Conservation (phyloP, 2,113 vertebrate genomes). For the Atrichornis clamosus region DNA sequence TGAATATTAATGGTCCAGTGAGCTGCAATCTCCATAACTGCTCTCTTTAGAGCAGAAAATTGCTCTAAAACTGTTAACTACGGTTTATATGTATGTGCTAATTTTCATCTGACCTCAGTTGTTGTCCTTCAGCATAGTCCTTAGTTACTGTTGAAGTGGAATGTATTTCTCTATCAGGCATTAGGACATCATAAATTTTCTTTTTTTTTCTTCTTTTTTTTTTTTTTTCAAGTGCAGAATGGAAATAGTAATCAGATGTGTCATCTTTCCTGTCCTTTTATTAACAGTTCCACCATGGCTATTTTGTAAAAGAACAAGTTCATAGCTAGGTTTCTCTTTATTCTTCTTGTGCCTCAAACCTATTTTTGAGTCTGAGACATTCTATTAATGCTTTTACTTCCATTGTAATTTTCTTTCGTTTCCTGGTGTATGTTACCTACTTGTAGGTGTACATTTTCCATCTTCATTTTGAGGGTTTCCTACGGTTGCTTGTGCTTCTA, state of each 20-base stretch:
- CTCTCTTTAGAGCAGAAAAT: not conserved
- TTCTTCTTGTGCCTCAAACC: not conserved
- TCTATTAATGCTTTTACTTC: not conserved
- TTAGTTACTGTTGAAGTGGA: not conserved
- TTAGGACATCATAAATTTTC: not conserved
- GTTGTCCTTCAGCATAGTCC: not conserved
- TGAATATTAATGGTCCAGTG: not conserved
- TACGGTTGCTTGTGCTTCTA: not conserved
- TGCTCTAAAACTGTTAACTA: not conserved
- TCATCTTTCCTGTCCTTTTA: not conserved
- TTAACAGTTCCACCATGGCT: not conserved
- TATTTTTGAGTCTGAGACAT: not conserved
- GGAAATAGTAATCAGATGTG: not conserved
- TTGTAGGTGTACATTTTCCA: not conserved
- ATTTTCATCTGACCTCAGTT: not conserved
- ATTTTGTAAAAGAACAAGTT: not conserved
- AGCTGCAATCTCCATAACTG: not conserved
- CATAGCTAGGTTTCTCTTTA: not conserved
- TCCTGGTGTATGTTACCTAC: not conserved
- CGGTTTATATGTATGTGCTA: not conserved
- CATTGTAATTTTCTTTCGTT: not conserved
- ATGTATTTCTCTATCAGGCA: not conserved
- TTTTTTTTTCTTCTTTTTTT: not conserved
- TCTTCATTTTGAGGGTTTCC: not conserved
- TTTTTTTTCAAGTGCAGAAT: not conserved